Conservation (phyloP, 2,888 invertebrate species). For the Drosophila paranaensis region DNA sequence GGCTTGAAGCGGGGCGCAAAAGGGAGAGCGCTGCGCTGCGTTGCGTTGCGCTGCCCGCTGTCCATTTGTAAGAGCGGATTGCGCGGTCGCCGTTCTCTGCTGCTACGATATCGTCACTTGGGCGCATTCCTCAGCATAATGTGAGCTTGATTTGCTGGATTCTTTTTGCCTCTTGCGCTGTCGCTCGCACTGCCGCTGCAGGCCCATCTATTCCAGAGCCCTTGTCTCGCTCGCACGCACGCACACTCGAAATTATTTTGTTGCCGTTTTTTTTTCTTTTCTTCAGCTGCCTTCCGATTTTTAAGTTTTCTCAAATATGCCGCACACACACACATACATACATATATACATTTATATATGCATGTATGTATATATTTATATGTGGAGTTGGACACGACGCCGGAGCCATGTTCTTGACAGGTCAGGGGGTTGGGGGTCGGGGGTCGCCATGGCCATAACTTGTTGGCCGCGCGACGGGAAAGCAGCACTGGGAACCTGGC, state of each 20-base stretch:
- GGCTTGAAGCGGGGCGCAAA: neutral
- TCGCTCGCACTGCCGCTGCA: conserved; percentile 29
- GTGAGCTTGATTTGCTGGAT: conserved; percentile 84
- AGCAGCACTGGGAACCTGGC: conserved; percentile 42
- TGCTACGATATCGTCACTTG: conserved; percentile 84
- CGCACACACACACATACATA: conserved; percentile 49
- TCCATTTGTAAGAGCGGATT: conserved; percentile 69
- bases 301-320: conserved; percentile 69
- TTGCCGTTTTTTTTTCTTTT: conserved; percentile 59
- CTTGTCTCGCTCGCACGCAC: conserved; percentile 42
- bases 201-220: conserved; percentile 33
- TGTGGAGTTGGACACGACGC: conserved; percentile 22
- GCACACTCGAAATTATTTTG: conserved; percentile 73
- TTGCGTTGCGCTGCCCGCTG: conserved; percentile 58
- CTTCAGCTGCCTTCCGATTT: conserved; percentile 38
- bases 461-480: conserved; percentile 41
- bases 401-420: conserved; percentile 62
- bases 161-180: conserved; percentile 68
- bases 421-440: conserved; percentile 42
- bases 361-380: neutral
- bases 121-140: conserved; percentile 83
- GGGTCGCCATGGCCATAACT: conserved; percentile 65
- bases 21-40: neutral
- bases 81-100: conserved; percentile 60
- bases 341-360: neutral